Percentiles rank a stretch among this genome's conserved stretches.
phyloP scores from a whole-genome alignment of 2,797 vertebrate species.

The Hyperoplus immaculatus region DNA sequence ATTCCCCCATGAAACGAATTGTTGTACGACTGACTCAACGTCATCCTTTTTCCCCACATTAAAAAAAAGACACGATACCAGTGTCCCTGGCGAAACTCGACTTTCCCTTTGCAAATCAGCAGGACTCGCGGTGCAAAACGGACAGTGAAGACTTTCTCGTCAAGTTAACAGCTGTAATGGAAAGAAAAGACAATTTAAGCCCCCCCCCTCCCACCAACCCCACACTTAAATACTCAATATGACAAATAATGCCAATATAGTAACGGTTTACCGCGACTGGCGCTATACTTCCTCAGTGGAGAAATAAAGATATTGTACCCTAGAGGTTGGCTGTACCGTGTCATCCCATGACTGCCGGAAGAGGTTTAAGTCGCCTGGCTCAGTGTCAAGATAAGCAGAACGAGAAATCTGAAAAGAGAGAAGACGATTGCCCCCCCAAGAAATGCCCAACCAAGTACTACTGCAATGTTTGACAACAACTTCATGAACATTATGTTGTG shows the following conservation, averaged over 20 bases:
- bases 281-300: slow-evolving; percentile 50
- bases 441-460: slow-evolving; percentile 59
- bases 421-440: slow-evolving; percentile 75
- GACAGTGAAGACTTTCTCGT: slow-evolving; percentile 42
- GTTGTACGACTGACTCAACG: slow-evolving; percentile 33
- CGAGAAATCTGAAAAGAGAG: slow-evolving; percentile 84
- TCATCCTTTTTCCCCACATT: slow-evolving; percentile 20
- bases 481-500: slow-evolving; percentile 67
- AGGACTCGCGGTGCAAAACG: slow-evolving; percentile 48
- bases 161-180: slow-evolving; percentile 75
- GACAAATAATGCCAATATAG: not conserved
- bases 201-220: slow-evolving; percentile 30
- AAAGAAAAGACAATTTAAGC: slow-evolving; percentile 78
- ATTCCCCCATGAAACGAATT: slow-evolving; percentile 62
- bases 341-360: slow-evolving; percentile 70
- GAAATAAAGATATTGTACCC: slow-evolving; percentile 44
- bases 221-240: slow-evolving; percentile 25
- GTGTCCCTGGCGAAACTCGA: slow-evolving; percentile 58
- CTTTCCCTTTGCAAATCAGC: slow-evolving; percentile 52
- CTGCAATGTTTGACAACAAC: slow-evolving; percentile 69
- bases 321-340: slow-evolving; percentile 65
- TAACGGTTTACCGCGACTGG: slow-evolving; percentile 49
- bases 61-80: slow-evolving; percentile 62
- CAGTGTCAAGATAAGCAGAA: slow-evolving; percentile 72
- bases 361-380: slow-evolving; percentile 63